Base-by-base conservation (phyloP, 1,140 invertebrate genomes). In the Conus ventricosus region DNA sequence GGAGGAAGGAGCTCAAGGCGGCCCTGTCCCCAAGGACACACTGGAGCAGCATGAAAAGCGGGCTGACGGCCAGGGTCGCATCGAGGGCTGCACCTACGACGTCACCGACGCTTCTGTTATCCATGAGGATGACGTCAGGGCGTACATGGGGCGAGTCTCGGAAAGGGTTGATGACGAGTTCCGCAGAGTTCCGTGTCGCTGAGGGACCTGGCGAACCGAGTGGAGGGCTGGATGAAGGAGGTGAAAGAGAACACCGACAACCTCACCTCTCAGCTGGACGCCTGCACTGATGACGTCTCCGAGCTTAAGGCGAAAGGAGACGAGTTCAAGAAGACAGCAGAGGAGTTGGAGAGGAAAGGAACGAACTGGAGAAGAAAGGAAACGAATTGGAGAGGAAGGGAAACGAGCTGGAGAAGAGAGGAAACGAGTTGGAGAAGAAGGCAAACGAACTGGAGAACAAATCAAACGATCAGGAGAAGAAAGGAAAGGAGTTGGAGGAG, bases 1-100 rank as follows among this genome's bases (percentile, higher is more conserved):
- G n/a, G 53, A 84, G 57, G 20, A 57, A 54, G 5, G 82, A 84
- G 82, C 82, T 84, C 25, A 25, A 57, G 82, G 82, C 82, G 82
- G 82, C 82, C 25, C 54, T 84, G 54, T 84, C 13, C 8, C 10
- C 10, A 54, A 84, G 17, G 82, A 84, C 82, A 23, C 1, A 0
- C 51, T 84, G 20, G 15, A 15, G 25, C 53, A 57, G n/a, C 57
- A 55, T 5, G 23, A 51, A 25, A 7, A 84, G 10, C 82, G 54
- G 13, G 82, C 53, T 1, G 27, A 55, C 82, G 53, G 57, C 8
- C 53, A 57, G 82, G 82, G 54, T 20, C 10, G 7, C 4, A 20
- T 84, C 15, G 23, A 23, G 17, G 57, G 10, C 5, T 54, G 82
- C 17, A 84, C 20, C 51, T 84, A 54, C 17, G 82, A 84, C 25